Base-by-base conservation (phyloP, 2,113 vertebrate species). In the Crotalus helleri region DNA sequence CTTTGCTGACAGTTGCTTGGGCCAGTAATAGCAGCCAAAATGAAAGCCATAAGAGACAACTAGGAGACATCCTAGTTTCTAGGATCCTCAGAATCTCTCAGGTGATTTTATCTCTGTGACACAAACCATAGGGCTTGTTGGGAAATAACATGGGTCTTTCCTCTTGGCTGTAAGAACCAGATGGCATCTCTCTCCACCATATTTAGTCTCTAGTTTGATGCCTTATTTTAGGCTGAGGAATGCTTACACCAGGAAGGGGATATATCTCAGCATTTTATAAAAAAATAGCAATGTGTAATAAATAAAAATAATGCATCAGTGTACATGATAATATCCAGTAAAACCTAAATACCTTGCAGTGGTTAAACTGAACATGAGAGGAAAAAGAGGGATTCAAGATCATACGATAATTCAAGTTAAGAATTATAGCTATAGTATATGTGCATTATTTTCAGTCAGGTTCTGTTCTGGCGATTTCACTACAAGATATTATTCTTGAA, bases 1-100 rank as follows among this genome's bases (percentile, higher is more conserved):
- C 17, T 1, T 24, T 29, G 23, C 61, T 29, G 0, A 0, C 5
- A 91, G 87, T 53, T 0, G 0, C 26, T 91, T 51, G 44, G 51
- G 57, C 17, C 12, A 58, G 4, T 59, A 19, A 33, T 12, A 61
- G 59, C 21, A 89, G 87, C 2, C 57, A 2, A 1, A 54, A 89
- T 0, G 0, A 91, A 90, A 0, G 33, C 24, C 1, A 2, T 33
- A 69, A 0, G 0, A 92, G 85, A 0, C 23, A 24, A 46, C 46
- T 46, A 46, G 46, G 46, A 46, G 46, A 46, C 46, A 46, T 46
- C 46, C 46, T 3, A 33, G 19, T 0, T 0, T 6, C 51, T 49
- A 85, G 87, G 90, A 69, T 90, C 10, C 49, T 85, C 89, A 58
- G 2, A 5, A 0, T 49, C 87, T 33, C 0, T 3, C 13, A 59